Evolutionary conservation across 2,797 vertebrate genomes (phyloP), one percentile per base, ranked within the genome.

Genomic region (Coregonus sp.): DNA sequence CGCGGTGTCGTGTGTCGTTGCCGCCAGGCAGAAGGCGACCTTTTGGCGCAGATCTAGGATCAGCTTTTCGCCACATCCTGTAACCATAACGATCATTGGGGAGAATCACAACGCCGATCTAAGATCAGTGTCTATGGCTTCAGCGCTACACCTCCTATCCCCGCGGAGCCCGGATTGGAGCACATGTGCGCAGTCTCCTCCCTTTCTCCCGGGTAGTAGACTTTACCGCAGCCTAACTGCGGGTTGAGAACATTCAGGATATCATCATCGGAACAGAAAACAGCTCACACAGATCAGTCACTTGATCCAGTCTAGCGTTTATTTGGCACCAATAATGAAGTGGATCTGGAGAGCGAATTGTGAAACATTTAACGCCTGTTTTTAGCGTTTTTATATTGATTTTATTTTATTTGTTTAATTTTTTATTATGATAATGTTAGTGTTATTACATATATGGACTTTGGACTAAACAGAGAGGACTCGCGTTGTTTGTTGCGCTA

Each of bases 221-320:
- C 77, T 89, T 85, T 86, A 87, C 84, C 82, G 89, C 90, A 91
- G 85, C 82, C 77, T 84, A 82, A 25, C 84, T 74, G 89, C 87
- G 79, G 86, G 82, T 51, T 0, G 25, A 65, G 29, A 69, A 69
- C 14, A n/a, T 37, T 9, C 25, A 65, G 33, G 5, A 35, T 3
- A 2, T 47, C 9, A 47, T 47, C 40, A 47, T 11, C 40, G 11
- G 40, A 47, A 47, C 40, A 47, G 9, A 47, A 47, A 9, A 11
- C 40, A 11, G 40, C 29, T 14, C 29, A 40, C 37, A 70, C 18
- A 18, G 37, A 25, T 3, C 18, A 9, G 61, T 3, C 18, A 9
- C 61, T 65, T 4, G 25, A 25, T 25, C 7, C n/a, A 7, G 11
- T 29, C 61, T 14, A 25, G 18, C 7, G 61, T 29, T 65, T 20